A percentile compares a stretch with the other conserved stretches of the same genome.
These are phyloP conservation scores for Leptinotarsa texana DNA, from an alignment of 1,140 invertebrate species.

Conservation along the genomic window DNA sequence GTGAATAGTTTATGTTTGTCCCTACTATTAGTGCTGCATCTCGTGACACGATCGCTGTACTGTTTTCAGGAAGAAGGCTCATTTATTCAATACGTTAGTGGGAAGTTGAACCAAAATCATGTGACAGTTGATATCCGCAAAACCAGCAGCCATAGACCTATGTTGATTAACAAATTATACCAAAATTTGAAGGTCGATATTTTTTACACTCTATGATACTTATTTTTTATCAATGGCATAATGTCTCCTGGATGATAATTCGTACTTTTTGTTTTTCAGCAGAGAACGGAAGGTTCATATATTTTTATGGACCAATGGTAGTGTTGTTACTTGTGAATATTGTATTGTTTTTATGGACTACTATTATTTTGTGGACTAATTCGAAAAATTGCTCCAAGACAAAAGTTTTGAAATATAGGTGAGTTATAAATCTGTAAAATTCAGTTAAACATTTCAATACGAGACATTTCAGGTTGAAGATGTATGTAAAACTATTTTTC, in stretches of 20 bases:
- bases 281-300: conserved; percentile 61
- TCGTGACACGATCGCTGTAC: no score
- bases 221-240: neutral
- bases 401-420: conserved; percentile 63
- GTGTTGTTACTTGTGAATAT: conserved; percentile 63
- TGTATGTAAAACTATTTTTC: conserved; percentile 71
- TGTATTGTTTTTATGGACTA: conserved; percentile 62
- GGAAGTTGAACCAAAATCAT: no score
- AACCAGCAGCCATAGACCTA: neutral
- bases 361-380: conserved; percentile 60
- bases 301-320: conserved; percentile 68
- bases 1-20: no score
- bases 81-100: no score
- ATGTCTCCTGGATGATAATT: no score
- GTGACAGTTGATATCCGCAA: neutral
- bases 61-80: no score
- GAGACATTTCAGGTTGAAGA: conserved; percentile 57
- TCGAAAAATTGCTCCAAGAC: conserved; percentile 56
- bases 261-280: conserved; percentile 54
- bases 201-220: neutral
- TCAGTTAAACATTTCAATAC: neutral
- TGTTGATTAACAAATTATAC: neutral
- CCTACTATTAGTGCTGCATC: no score
- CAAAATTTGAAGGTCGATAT: neutral
- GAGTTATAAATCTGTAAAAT: conserved; percentile 33